Conservation (phyloP, 2,113 vertebrate genomes). For the Bubalus kerabau region DNA sequence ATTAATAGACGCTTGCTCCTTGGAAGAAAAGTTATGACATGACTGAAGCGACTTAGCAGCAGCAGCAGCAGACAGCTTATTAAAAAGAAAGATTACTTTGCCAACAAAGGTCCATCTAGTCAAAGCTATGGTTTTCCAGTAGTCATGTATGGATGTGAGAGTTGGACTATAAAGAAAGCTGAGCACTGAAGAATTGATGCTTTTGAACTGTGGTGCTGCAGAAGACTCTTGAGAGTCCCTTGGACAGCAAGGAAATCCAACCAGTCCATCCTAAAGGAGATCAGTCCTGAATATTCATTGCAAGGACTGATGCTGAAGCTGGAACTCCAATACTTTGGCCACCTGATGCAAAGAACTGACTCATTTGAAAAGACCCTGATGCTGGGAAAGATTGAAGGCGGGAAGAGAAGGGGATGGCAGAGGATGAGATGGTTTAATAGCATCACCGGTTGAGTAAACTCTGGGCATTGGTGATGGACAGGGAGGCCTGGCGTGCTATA, state of each 20-base stretch:
- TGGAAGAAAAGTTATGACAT: neutral
- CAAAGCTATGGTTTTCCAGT: too few species aligned
- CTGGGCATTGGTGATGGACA: neutral
- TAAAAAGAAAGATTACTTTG: neutral
- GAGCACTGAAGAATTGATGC: too few species aligned
- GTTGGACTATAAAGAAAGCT: too few species aligned
- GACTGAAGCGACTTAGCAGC: too few species aligned
- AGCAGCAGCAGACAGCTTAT: neutral
- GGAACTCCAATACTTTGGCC: neutral
- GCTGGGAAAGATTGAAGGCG: neutral
- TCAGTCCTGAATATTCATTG: neutral
- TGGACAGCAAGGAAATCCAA: neutral
- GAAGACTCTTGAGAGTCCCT: neutral
- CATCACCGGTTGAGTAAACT: neutral
- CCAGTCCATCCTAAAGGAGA: neutral
- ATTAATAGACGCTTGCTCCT: neutral
- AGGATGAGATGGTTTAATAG: neutral
- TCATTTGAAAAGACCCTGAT: neutral
- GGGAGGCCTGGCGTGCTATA: too few species aligned
- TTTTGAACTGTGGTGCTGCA: too few species aligned
- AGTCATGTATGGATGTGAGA: too few species aligned
- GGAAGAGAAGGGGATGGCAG: neutral
- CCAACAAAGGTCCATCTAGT: too few species aligned
- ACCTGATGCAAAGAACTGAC: neutral
- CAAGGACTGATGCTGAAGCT: neutral